phyloP scores from a whole-genome alignment of 2,888 invertebrate species.

The Hoplodrina blanda region DNA sequence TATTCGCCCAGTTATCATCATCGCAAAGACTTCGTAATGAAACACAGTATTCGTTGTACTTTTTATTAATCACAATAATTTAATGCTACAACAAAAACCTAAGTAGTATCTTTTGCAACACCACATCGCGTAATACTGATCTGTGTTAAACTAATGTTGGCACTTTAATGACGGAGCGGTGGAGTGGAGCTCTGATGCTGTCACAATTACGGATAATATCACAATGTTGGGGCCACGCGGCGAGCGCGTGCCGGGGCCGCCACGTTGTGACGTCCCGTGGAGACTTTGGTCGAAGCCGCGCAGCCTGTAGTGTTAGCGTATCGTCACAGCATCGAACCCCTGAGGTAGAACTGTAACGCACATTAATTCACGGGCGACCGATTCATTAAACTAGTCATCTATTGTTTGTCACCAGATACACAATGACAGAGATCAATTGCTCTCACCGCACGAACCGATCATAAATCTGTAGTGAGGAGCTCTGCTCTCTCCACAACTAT shows the following conservation, averaged over 20 bases:
- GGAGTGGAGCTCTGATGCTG: conserved; percentile 11
- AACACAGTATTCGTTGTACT: conserved; percentile 58
- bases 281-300: conserved; percentile 3
- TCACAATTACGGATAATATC: conserved; percentile 31
- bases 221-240: conserved; percentile 9
- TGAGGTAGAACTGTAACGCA: conserved; percentile 76
- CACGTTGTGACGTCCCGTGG: conserved; percentile 14
- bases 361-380: conserved; percentile 56
- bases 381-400: conserved; percentile 44
- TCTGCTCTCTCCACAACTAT: conserved; percentile 96
- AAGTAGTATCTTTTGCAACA: conserved; percentile 58
- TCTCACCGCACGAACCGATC: conserved; percentile 63
- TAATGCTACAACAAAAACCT: conserved; percentile 60
- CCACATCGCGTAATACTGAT: conserved; percentile 80
- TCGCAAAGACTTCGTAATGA: conserved; percentile 44
- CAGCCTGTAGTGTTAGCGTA: background rate
- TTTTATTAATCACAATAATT: conserved; percentile 70
- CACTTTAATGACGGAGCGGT: conserved; percentile 71
- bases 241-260: conserved; percentile 5
- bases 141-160: conserved; percentile 76
- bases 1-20: conserved; percentile 37
- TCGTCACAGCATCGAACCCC: conserved; percentile 33
- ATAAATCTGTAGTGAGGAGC: conserved; percentile 95
- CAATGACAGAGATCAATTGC: conserved; percentile 66
- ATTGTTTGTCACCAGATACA: conserved; percentile 51